Percentiles rank a stretch among this genome's conserved stretches.
Evolutionary conservation across 2,888 invertebrate genomes (phyloP).

Genomic region (Hipparchia semele): DNA sequence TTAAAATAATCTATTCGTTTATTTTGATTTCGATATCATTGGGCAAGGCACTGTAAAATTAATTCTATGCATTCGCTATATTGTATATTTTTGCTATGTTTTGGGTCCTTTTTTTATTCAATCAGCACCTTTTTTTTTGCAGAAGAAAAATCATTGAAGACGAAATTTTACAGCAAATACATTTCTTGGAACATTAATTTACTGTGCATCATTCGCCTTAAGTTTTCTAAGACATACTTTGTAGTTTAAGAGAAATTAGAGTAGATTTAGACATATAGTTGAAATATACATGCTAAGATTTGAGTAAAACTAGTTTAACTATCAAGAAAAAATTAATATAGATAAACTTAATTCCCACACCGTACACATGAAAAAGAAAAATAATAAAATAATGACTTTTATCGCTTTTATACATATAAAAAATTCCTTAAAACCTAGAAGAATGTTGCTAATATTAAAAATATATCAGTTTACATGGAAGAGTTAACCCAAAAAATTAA

Average conservation of each 20-base stretch:
- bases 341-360: neutral
- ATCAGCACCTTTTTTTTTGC: constrained; percentile 30
- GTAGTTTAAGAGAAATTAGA: neutral
- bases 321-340: neutral
- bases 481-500: neutral
- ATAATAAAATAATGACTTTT: constrained; percentile 6
- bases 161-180: neutral
- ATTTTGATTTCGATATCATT: constrained; percentile 28
- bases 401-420: constrained; percentile 4
- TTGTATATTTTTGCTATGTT: constrained; percentile 36
- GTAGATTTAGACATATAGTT: neutral
- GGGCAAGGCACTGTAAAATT: constrained; percentile 43
- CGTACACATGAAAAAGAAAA: neutral
- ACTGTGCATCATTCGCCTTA: constrained; percentile 8
- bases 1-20: constrained; percentile 31
- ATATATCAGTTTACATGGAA: neutral
- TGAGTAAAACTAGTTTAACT: neutral
- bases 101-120: constrained; percentile 28
- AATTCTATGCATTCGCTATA: constrained; percentile 36
- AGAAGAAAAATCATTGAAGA: constrained; percentile 8
- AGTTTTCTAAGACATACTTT: neutral
- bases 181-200: neutral
- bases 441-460: constrained; percentile 5
- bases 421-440: constrained; percentile 8
- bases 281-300: constrained; percentile 2